phyloP scores from a whole-genome alignment of 2,888 invertebrate genomes.

The Diploptera punctata region DNA sequence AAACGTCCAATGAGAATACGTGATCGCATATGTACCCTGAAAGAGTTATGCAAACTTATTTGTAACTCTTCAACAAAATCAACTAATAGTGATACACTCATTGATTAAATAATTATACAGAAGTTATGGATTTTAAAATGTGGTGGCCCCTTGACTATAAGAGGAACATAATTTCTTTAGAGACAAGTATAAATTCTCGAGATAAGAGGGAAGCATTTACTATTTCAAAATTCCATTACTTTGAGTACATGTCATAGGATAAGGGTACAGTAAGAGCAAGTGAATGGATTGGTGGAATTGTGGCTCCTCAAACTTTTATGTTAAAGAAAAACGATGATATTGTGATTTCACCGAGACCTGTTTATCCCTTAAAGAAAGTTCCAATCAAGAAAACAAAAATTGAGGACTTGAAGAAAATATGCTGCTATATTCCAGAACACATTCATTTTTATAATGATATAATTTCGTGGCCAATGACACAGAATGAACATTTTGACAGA shows the following conservation, averaged over 20 bases:
- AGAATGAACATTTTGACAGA: neutral
- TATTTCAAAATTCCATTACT: no score
- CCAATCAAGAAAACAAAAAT: no score
- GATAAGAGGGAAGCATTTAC: no score
- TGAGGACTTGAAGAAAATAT: no score
- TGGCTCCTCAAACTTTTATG: neutral
- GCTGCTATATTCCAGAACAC: neutral
- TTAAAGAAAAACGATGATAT: neutral
- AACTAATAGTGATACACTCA: neutral
- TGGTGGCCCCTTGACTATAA: neutral
- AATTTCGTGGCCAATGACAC: neutral
- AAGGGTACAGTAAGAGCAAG: neutral
- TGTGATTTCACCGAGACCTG: neutral
- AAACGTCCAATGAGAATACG: neutral
- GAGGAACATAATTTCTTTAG: neutral
- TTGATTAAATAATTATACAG: neutral
- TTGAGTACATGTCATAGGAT: neutral
- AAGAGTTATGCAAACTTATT: conserved; percentile 2
- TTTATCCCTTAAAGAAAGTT: no score
- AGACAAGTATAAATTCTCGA: no score
- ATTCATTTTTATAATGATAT: neutral
- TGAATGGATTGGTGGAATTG: no score
- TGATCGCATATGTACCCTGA: neutral
- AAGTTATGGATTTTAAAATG: neutral
- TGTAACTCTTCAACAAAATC: conserved; percentile 1